These are phyloP conservation scores for Drosophila lini DNA, from an alignment of 1,140 invertebrate species.

Conservation along the genomic window DNA sequence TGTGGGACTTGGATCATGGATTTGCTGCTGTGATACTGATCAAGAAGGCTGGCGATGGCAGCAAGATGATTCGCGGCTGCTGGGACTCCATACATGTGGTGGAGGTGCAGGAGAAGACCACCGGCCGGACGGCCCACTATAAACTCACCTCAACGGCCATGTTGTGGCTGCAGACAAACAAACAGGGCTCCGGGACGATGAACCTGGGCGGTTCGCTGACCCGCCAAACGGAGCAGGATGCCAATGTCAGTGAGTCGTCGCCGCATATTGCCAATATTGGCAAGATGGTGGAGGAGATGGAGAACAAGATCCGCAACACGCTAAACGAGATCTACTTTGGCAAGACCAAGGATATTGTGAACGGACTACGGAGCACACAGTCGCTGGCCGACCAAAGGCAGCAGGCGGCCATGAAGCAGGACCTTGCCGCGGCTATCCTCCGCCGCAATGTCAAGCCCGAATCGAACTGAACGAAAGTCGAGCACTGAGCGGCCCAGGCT, in stretches of 20 bases:
- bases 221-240: conserved; percentile 97
- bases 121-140: conserved; percentile 97
- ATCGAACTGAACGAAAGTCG: conserved; percentile 66
- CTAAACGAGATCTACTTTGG: conserved; percentile 99
- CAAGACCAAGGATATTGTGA: conserved; percentile 99
- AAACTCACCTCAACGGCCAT: conserved; percentile 99
- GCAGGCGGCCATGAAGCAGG: conserved; percentile 93
- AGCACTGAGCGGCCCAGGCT: conserved; percentile 34
- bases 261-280: conserved; percentile 99
- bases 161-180: conserved; percentile 99
- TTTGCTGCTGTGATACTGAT: conserved; percentile 99
- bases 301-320: conserved; percentile 99
- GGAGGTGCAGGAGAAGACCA: conserved; percentile 98
- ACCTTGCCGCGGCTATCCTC: conserved; percentile 92
- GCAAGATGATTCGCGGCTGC: conserved; percentile 98
- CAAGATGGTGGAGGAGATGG: conserved; percentile 98
- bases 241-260: conserved; percentile 93
- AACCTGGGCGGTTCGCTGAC: conserved; percentile 99
- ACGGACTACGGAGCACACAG: conserved; percentile 96
- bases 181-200: conserved; percentile 98
- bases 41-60: conserved; percentile 98
- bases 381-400: conserved; percentile 93
- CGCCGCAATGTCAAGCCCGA: conserved; percentile 86
- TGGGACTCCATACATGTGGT: conserved; percentile 99
- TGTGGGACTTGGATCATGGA: conserved; percentile 99